These are phyloP conservation scores for Onychostoma macrolepis DNA, from an alignment of 2,113 vertebrate species.

Conservation along the genomic window DNA sequence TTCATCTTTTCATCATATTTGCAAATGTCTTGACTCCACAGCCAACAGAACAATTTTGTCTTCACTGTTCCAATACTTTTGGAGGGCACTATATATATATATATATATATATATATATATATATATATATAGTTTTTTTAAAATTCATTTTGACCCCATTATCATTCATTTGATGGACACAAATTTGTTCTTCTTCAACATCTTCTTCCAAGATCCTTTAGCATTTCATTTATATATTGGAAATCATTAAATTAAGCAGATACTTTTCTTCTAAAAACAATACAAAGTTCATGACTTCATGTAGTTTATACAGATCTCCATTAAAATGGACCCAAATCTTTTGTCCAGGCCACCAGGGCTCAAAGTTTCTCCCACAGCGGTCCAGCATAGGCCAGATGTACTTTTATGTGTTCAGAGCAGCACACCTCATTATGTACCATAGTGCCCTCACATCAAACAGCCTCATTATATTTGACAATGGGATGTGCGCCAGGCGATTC, in stretches of 20 bases:
- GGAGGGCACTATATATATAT: no score
- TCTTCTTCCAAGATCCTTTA: neutral
- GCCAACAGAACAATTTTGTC: no score
- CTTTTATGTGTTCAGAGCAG: slow-evolving; percentile 72
- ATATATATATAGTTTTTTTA: no score
- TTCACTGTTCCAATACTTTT: no score
- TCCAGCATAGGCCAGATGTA: slow-evolving; percentile 68
- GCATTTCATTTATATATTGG: neutral
- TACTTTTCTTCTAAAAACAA: neutral
- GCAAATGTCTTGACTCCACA: no score
- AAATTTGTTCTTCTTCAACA: no score
- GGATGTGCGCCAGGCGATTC: slow-evolving; percentile 51
- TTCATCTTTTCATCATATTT: no score
- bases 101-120: no score
- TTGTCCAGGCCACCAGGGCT: slow-evolving; percentile 33
- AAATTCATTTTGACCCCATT: no score
- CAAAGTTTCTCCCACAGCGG: slow-evolving; percentile 52
- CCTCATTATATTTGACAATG: slow-evolving; percentile 73
- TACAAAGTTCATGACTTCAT: neutral
- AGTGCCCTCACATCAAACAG: slow-evolving; percentile 69
- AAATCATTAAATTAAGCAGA: neutral
- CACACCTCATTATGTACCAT: slow-evolving; percentile 67
- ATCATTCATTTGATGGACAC: no score
- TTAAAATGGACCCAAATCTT: slow-evolving; percentile 50
- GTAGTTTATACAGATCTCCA: neutral